Conservation (phyloP, 2,113 vertebrate species). For the Eclectus roratus region DNA sequence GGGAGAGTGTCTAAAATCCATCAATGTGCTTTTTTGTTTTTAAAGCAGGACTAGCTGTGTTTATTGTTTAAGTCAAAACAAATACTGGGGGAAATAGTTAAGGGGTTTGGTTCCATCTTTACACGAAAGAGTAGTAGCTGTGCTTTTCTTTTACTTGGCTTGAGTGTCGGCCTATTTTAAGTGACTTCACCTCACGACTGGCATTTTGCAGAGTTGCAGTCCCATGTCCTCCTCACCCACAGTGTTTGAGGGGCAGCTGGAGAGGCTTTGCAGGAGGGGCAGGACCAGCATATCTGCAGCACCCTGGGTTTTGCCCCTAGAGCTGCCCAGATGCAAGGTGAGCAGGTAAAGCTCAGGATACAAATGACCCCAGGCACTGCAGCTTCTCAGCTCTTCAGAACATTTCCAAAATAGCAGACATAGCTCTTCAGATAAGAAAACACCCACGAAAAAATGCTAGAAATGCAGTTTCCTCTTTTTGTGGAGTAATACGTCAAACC, state of each 20-base stretch:
- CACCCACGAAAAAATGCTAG: background rate
- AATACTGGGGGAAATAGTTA: background rate
- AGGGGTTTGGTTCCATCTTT: background rate
- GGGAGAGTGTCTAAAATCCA: background rate
- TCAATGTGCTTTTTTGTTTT: background rate
- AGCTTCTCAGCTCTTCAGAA: background rate
- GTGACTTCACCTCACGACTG: background rate
- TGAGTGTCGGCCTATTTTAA: background rate
- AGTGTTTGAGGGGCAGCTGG: rapidly evolving
- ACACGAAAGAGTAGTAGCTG: rapidly evolving
- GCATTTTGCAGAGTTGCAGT: background rate
- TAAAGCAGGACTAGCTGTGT: background rate
- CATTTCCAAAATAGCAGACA: background rate
- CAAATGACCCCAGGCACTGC: background rate
- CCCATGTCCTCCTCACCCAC: background rate
- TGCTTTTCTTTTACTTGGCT: background rate
- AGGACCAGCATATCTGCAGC: no score
- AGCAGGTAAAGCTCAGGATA: background rate
- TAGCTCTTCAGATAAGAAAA: background rate
- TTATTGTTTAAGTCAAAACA: background rate
- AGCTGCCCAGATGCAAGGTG: background rate
- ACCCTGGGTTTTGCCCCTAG: background rate
- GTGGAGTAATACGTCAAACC: background rate
- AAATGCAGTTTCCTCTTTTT: background rate
- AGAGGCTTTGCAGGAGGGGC: background rate